Evolutionary conservation across 2,888 invertebrate genomes (phyloP).

Genomic region (Heterodera filipjevi): DNA sequence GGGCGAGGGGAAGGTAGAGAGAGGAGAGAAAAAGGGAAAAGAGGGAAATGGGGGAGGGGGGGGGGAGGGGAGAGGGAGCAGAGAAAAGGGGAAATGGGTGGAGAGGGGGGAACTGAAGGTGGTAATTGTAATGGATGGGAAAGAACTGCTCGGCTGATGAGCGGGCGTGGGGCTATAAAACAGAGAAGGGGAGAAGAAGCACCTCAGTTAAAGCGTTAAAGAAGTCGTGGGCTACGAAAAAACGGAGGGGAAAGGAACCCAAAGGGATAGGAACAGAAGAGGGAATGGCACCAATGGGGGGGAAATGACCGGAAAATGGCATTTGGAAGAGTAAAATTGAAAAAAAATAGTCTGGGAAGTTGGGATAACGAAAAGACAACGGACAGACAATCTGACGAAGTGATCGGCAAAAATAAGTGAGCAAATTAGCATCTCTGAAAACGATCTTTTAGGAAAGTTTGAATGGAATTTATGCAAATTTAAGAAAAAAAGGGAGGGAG

Average conservation of each 20-base stretch:
- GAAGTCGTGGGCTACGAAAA: background rate
- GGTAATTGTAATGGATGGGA: background rate
- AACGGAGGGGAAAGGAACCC: background rate
- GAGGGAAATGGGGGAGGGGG: background rate
- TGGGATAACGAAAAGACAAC: background rate
- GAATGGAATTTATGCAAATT: background rate
- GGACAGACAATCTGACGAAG: background rate
- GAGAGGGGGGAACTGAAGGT: background rate
- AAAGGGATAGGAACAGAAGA: background rate
- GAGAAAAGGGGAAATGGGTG: background rate
- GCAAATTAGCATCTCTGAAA: conserved; percentile 2
- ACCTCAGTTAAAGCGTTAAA: background rate
- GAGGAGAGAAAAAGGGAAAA: background rate
- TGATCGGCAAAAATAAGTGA: background rate
- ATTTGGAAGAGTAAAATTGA: background rate
- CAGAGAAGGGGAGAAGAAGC: background rate
- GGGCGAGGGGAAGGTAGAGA: background rate
- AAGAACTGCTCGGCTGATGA: conserved; percentile 7
- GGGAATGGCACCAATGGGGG: background rate
- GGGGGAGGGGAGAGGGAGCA: background rate
- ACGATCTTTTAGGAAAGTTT: background rate
- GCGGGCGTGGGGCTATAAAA: background rate
- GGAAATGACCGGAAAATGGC: background rate
- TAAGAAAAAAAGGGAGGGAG: background rate
- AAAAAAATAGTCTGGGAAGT: background rate